phyloP scores from a whole-genome alignment of 2,113 vertebrate species.

The Rhipidura dahli region DNA sequence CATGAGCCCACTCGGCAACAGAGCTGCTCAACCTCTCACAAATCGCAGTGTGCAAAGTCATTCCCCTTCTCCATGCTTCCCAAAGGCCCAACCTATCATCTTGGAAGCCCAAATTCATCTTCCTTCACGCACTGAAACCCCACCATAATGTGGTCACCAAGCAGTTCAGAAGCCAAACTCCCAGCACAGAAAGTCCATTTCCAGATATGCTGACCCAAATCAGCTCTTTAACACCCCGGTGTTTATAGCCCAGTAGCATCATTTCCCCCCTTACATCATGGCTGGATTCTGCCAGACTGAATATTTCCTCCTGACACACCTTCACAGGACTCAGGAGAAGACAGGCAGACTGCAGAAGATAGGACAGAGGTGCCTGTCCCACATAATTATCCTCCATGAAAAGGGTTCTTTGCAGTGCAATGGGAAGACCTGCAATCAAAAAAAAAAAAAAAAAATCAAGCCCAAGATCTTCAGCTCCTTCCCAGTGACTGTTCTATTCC shows the following conservation, averaged over 20 bases:
- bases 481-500: background rate
- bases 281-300: background rate
- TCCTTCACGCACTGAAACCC: accelerated
- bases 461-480: background rate
- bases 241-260: background rate
- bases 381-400: background rate
- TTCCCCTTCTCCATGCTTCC: background rate
- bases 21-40: background rate
- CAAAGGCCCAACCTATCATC: background rate
- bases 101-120: background rate
- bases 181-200: background rate
- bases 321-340: background rate
- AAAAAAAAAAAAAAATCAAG: background rate
- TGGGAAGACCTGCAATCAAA: background rate
- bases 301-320: background rate
- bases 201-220: background rate
- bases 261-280: background rate
- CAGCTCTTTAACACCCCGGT: background rate
- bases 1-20: accelerated
- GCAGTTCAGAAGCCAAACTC: background rate
- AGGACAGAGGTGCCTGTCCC: background rate
- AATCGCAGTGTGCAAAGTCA: background rate
- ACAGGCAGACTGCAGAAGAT: background rate
- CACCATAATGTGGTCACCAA: accelerated
- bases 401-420: background rate